Evolutionary conservation across 1,140 invertebrate species (phyloP).

Genomic region (Coptotermes formosanus): DNA sequence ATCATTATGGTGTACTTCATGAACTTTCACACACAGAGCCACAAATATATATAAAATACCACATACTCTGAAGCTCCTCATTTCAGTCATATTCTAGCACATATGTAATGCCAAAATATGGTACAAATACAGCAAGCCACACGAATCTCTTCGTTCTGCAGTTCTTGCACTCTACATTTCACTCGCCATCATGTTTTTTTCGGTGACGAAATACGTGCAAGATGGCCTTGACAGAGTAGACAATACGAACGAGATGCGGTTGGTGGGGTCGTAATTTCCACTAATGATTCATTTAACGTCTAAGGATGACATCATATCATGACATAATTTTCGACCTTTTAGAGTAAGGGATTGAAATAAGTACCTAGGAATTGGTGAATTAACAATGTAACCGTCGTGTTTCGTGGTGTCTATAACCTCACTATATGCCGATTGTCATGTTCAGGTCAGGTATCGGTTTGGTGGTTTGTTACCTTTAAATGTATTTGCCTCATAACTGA

Average conservation of each 20-base stretch:
- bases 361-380: too few relatives aligned
- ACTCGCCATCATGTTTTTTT: slow-evolving; percentile 22
- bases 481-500: too few relatives aligned
- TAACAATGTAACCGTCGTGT: too few relatives aligned
- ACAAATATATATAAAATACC: background rate
- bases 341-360: too few relatives aligned
- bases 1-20: background rate
- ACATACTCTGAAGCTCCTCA: slow-evolving; percentile 4
- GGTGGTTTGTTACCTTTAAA: too few relatives aligned
- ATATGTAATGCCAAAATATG: background rate
- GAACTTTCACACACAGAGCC: background rate
- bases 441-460: too few relatives aligned
- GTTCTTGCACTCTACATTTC: background rate
- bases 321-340: background rate
- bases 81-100: background rate
- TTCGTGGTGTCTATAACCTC: too few relatives aligned
- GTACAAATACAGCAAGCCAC: background rate
- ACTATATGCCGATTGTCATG: too few relatives aligned
- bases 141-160: background rate
- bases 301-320: slow-evolving; percentile 6
- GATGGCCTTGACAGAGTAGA: slow-evolving; percentile 19
- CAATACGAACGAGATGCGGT: background rate
- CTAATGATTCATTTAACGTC: slow-evolving; percentile 2
- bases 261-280: background rate
- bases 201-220: slow-evolving; percentile 6